These are phyloP conservation scores for Myrmophylax atrothorax DNA, from an alignment of 2,113 vertebrate genomes.

Conservation along the genomic window DNA sequence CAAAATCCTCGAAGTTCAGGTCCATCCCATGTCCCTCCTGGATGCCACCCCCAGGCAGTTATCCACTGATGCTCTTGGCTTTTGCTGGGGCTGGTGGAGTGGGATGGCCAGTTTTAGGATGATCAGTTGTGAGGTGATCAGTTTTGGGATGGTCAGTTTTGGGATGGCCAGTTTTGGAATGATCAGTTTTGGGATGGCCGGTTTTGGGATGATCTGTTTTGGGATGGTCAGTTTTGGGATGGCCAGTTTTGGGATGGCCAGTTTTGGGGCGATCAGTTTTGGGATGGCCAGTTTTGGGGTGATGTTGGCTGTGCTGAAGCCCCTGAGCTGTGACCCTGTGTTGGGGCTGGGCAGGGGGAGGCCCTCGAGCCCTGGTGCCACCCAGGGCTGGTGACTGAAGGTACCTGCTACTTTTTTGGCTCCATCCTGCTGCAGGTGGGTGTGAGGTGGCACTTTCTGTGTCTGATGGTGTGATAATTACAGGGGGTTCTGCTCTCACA, in stretches of 20 bases:
- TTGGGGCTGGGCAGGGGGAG: not conserved
- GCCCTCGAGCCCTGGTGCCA: not conserved
- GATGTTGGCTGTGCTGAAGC: not conserved
- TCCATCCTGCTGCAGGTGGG: not conserved
- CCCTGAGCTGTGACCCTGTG: rapidly evolving
- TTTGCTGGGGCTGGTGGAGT: not conserved
- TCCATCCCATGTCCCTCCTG: not conserved
- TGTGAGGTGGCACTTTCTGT: not conserved
- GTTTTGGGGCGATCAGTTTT: no score
- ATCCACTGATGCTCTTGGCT: not conserved
- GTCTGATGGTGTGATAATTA: not conserved
- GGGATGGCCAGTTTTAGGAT: not conserved
- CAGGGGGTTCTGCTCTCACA: not conserved
- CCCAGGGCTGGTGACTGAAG: not conserved
- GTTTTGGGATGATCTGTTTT: no score
- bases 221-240: rapidly evolving
- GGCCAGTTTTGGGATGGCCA: not conserved
- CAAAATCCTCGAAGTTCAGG: not conserved
- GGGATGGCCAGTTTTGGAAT: not conserved
- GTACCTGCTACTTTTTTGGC: not conserved
- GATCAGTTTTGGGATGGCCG: not conserved
- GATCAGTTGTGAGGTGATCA: no score
- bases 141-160: rapidly evolving
- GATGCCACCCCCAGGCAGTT: not conserved
- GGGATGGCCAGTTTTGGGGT: rapidly evolving